Percentiles rank a stretch among this genome's conserved stretches.
These are phyloP conservation scores for Panulirus ornatus DNA, from an alignment of 1,140 invertebrate species.

Conservation along the genomic window DNA sequence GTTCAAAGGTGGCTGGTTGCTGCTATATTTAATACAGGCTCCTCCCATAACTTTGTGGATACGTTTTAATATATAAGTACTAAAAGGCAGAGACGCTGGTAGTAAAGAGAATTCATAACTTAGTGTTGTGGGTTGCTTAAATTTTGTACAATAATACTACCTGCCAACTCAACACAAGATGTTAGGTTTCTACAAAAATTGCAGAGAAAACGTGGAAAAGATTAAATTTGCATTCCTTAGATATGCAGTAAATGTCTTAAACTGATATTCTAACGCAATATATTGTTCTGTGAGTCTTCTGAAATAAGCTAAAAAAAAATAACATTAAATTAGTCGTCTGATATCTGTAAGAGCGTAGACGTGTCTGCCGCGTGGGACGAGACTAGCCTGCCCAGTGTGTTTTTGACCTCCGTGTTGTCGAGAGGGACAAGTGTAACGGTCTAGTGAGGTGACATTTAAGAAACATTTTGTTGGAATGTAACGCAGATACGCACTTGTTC, in stretches of 20 bases:
- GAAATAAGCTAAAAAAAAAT: neutral
- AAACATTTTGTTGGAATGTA: neutral
- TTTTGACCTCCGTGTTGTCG: neutral
- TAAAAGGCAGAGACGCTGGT: neutral
- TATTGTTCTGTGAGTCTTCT: neutral
- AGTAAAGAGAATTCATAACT: neutral
- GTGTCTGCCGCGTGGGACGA: neutral
- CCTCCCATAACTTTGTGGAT: neutral
- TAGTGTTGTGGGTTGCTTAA: neutral
- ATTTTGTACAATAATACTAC: neutral
- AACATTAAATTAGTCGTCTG: neutral
- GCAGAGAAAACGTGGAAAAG: neutral
- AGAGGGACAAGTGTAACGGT: neutral
- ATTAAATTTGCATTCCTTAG: neutral
- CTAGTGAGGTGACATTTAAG: constrained; percentile 3
- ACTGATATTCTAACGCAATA: neutral
- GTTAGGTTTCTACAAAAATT: neutral
- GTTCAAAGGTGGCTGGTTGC: neutral
- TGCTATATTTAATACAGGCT: neutral
- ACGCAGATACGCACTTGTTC: constrained; percentile 25
- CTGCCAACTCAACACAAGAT: neutral
- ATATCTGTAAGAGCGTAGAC: neutral
- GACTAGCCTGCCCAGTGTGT: constrained; percentile 32
- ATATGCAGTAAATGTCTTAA: neutral
- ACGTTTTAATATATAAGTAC: neutral